A percentile compares a stretch with the other conserved stretches of the same genome.
phyloP scores from a whole-genome alignment of 2,113 vertebrate genomes.

The Catharus minimus region DNA sequence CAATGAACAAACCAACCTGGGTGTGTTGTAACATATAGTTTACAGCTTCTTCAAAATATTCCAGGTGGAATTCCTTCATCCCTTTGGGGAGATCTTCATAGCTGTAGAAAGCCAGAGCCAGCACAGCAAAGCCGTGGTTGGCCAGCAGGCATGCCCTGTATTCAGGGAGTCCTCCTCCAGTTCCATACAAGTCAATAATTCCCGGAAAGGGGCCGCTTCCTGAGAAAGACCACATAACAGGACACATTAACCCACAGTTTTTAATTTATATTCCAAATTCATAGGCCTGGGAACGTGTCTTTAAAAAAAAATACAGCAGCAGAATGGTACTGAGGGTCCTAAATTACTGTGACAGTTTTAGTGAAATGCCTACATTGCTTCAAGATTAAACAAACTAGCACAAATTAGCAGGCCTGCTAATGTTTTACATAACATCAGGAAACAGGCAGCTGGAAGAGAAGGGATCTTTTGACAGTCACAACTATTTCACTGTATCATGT shows the following conservation, averaged over 20 bases:
- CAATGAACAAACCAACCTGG: slow-evolving; percentile 53
- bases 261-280: not conserved
- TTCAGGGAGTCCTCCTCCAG: slow-evolving; percentile 79
- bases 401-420: not conserved
- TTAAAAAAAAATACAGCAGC: not conserved
- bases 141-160: slow-evolving; percentile 84
- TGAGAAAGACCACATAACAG: slow-evolving; percentile 33
- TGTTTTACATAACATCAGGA: not conserved
- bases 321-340: not conserved
- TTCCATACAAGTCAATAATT: slow-evolving; percentile 79
- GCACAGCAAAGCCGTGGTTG: slow-evolving; percentile 79
- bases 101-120: slow-evolving; percentile 79
- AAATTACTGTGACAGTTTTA: not conserved
- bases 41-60: slow-evolving; percentile 88
- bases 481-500: not conserved
- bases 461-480: not conserved
- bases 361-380: not conserved
- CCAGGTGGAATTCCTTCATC: slow-evolving; percentile 72
- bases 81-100: slow-evolving; percentile 80
- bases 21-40: slow-evolving; percentile 73
- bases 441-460: not conserved
- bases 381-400: not conserved
- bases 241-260: not conserved
- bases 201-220: slow-evolving; percentile 81
- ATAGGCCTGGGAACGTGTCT: not conserved